Evolutionary conservation across 1,140 invertebrate species (phyloP).

Genomic region (Sitobion miscanthi): DNA sequence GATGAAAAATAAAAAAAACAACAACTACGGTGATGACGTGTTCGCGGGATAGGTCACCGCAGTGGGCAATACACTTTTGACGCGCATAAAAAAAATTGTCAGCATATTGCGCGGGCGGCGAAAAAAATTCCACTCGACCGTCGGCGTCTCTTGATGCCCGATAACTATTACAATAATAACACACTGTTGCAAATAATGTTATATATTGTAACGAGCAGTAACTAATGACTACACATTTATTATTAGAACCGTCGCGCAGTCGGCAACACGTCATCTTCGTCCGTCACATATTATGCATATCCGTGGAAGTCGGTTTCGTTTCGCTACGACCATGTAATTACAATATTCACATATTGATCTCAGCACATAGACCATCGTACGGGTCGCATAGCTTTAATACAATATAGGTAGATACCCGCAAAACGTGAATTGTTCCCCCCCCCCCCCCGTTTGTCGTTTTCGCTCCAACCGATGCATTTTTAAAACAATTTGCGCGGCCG

Average conservation of each 20-base stretch:
- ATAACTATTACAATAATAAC: no score
- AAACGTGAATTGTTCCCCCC: not conserved
- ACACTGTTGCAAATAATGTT: not conserved
- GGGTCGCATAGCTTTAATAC: not conserved
- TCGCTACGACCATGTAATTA: not conserved
- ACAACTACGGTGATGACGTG: not conserved
- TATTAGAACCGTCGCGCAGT: not conserved
- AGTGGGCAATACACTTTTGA: not conserved
- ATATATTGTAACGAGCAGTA: not conserved
- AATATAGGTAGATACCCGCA: not conserved
- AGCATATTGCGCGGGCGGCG: no score
- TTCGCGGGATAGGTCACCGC: not conserved
- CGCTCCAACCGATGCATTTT: constrained; percentile 9
- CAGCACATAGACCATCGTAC: not conserved
- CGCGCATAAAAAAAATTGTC: not conserved
- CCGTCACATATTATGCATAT: no score
- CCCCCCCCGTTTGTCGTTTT: not conserved
- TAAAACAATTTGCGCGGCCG: not conserved
- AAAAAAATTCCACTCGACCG: not conserved
- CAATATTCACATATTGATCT: not conserved
- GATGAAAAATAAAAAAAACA: not conserved
- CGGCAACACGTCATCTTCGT: not conserved
- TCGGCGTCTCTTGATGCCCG: not conserved
- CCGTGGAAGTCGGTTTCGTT: not conserved
- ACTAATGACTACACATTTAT: not conserved